Evolutionary conservation across 1,140 invertebrate species (phyloP), one percentile per base, ranked within the genome.

Genomic region (Trypoxylus dichotomus): DNA sequence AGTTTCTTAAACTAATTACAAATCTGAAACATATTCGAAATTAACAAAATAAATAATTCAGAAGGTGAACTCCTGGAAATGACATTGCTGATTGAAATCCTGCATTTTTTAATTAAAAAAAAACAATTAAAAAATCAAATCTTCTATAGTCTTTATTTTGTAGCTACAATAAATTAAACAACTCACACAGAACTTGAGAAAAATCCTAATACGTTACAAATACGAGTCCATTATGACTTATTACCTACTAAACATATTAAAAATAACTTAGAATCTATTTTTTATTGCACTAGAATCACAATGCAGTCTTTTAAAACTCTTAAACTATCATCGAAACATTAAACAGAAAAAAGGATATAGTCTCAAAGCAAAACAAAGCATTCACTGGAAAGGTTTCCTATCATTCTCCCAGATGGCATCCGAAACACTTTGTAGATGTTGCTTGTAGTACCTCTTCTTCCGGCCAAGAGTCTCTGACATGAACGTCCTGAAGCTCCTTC

Each of bases 361-460:
- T 76, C 24, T 73, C 58, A 79, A 73, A 71, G 58, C 79, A 41
- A n/a, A 60, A 3, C 15, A 15, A 54, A 29, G 27, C 60, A 29
- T 41, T 74, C 72, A 77, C 27, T 90, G 88, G 83, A 89, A 91
- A 77, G 90, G 90, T 85, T 90, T 90, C 82, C 90, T 88, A 82
- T 90, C 83, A 68, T 85, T 88, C 78, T 91, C 90, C 88, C 91
- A 91, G 80, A 90, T 87, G 80, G 90, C 89, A 77, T 91, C 90
- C 63, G 90, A 90, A 76, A 90, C 90, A 79, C 91, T 90, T 79
- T 87, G 87, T 10, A 89, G 86, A 72, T 82, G 81, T 11, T 81
- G 77, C 68, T 83, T 83, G 25, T 82, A 82, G 76, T 83, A 85
- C 27, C 79, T 81, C 32, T 83, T 84, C 37, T 80, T 82, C 71